Base-by-base conservation (phyloP, 2,113 vertebrate species). In the Hemichromis elongatus region DNA sequence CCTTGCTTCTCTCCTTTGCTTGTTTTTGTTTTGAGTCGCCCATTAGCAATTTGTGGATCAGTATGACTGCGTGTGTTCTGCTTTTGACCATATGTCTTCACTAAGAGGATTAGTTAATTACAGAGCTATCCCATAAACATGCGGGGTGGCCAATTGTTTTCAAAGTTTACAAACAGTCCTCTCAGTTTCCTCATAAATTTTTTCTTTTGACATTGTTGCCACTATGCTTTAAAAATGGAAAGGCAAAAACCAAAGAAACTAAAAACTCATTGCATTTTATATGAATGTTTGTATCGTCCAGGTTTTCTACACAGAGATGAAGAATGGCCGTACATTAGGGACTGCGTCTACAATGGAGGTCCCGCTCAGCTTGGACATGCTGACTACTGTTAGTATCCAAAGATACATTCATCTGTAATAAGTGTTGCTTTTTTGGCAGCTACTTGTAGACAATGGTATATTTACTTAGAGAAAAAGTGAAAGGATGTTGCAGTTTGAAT, bases 301-400 rank as follows among this genome's bases (percentile, higher is more conserved):
- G 98, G 97, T 99, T 47, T 98, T 98, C 90, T 99, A 98, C 90
- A 96, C 97, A 4, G 97, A 98, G 84, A 88, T 97, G 40, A 96
- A 91, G 77, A 87, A 88, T 24, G 94, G 95, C 28, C 96, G 95
- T 77, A 94, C 95, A 30, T 45, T 95, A 9, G 86, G 94, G 87
- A 83, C 96, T 89, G 84, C 93, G 3, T 93, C 92, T 81, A 93
- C 95, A 1, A 95, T 96, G 0, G 94, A 96, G 19, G 96, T 98
- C 53, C 97, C 96, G 3, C 89, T 97, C 30, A 96, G 93, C 86
- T 88, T 96, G 93, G 97, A 97, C 81, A 94, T 96, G 94, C 56
- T 95, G 30, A 95, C 94, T 81, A 95, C 95, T 83, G 98, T 99
- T 79, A 97, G 98, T 96, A 86, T 30, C 6, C 35, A 79, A 5